Evolutionary conservation across 2,797 vertebrate species (phyloP), one percentile per base, ranked within the genome.

Genomic region (Leptatherina wallacei): DNA sequence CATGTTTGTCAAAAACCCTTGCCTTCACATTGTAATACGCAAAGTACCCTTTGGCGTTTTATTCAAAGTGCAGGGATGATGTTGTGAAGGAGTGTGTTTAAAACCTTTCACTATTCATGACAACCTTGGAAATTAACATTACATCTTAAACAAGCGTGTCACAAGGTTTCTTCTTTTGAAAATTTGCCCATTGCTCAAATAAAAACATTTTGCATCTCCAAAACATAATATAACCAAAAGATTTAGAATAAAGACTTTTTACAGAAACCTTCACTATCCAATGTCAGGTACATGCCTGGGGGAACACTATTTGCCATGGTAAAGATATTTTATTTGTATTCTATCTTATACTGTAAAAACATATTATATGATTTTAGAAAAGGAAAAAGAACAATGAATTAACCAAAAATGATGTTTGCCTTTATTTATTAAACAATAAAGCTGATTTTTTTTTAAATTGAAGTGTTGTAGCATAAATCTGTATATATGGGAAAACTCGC

Each of bases 1-100:
- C 61, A 52, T 30, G 33, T 54, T 70, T 54, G 49, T 61, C 58
- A 61, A 61, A 69, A 30, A 47, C 58, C 35, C 47, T 54, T 30
- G 58, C 33, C 47, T 32, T 32, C n/a, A 60, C 62, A 51, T 51
- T 61, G 67, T 52, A 38, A 69, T n/a, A 11, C 44, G 40, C 44
- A 40, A n/a, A 57, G 27, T 61, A 36, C 27, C 67, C 67, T 40
- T 38, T 61, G 49, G 67, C 47, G 6, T 38, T 52, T 32, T 29
- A 52, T 52, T 44, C 49, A 70, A 33, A 16, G 29, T 30, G 36
- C 14, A 55, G 49, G 49, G 61, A 61, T 32, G 52, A 55, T 9
- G 18, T 35, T 22, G 40, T 64, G 61, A 24, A 52, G 35, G 33
- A 30, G 68, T 18, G 27, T 62, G 42, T 70, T 44, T 70, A 55